Evolutionary conservation across 2,113 vertebrate genomes (phyloP), one percentile per base, ranked within the genome.

Genomic region (Melanotaenia duboulayi): DNA sequence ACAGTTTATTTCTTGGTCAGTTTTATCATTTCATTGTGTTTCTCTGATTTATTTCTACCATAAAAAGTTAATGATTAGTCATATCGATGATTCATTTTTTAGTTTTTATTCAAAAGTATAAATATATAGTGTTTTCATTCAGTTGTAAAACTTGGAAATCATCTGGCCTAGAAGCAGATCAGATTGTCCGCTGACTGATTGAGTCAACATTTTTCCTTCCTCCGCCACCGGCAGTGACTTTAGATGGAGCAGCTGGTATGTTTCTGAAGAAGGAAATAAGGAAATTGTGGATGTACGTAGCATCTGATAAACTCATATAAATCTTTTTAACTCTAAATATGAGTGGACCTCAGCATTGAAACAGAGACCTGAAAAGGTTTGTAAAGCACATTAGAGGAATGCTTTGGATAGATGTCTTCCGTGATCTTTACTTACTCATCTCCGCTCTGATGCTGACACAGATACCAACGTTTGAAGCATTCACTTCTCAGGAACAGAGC

Each of bases 381-480:
- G 79, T 83, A 85, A 89, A 90, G 80, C 71, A 23, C 72, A 88
- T 88, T 82, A 92, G 76, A 85, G 61, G 76, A 90, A 84, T 50
- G 61, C 72, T 78, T 78, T 78, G 73, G 76, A 88, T 74, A 72
- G 65, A 87, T 64, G 61, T 72, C 86, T 86, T 88, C 87, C 86
- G 78, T 81, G 62, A 88, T 87, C 76, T 78, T 80, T 82, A 81
- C 78, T 86, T 81, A 85, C 79, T 74, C 66, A 74, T 81, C 75
- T 89, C 81, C 68, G 56, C 67, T 78, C 75, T 58, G 91, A 91
- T 88, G 70, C 65, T 35, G 58, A 87, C 88, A 74, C 64, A 69
- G 85, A 89, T 86, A 86, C 71, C 48, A 50, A 24, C 35, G 40
- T 83, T 89, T 85, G 88, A 87, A 88, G 78, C 69, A 55, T 68